A percentile compares a stretch with the other conserved stretches of the same genome.
These are phyloP conservation scores for Agrochola circellaris DNA, from an alignment of 2,888 invertebrate species.

Conservation along the genomic window DNA sequence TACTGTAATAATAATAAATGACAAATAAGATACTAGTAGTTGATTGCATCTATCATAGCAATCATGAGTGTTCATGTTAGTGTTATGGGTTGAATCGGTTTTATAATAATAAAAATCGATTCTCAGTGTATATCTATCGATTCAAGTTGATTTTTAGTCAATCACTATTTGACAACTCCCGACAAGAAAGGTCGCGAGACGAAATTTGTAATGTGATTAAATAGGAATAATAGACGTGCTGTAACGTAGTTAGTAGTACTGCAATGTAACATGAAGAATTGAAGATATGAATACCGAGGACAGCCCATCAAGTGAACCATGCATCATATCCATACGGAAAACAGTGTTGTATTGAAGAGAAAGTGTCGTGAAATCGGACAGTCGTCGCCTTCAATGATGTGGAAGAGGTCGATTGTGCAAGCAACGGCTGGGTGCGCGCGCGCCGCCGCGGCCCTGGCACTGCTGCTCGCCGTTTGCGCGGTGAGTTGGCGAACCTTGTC, in stretches of 20 bases:
- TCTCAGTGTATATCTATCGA: not conserved
- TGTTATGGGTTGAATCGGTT: not conserved
- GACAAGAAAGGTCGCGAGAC: slow-evolving; percentile 56
- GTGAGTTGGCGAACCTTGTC: slow-evolving; percentile 73
- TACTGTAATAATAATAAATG: too few relatives aligned
- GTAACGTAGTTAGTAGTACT: slow-evolving; percentile 34
- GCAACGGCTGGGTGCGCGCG: slow-evolving; percentile 76
- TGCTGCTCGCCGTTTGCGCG: slow-evolving; percentile 75
- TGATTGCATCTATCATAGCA: too few relatives aligned
- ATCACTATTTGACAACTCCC: slow-evolving; percentile 59
- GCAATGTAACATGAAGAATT: slow-evolving; percentile 60
- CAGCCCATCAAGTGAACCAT: slow-evolving; percentile 72
- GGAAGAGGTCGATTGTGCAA: slow-evolving; percentile 90
- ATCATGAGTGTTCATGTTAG: not conserved
- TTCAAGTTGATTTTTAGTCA: not conserved
- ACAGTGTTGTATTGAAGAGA: slow-evolving; percentile 83
- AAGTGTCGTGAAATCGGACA: slow-evolving; percentile 89
- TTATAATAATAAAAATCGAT: not conserved
- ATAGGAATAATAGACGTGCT: slow-evolving; percentile 48
- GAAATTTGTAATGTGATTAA: slow-evolving; percentile 59
- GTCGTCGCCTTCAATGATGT: slow-evolving; percentile 89
- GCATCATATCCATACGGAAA: slow-evolving; percentile 70
- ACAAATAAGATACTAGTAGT: too few relatives aligned
- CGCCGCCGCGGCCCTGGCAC: slow-evolving; percentile 74
- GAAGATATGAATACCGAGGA: slow-evolving; percentile 75